A percentile compares a stretch with the other conserved stretches of the same genome.
These are phyloP conservation scores for Rhabdornis inornatus DNA, from an alignment of 2,113 vertebrate species.

Conservation along the genomic window DNA sequence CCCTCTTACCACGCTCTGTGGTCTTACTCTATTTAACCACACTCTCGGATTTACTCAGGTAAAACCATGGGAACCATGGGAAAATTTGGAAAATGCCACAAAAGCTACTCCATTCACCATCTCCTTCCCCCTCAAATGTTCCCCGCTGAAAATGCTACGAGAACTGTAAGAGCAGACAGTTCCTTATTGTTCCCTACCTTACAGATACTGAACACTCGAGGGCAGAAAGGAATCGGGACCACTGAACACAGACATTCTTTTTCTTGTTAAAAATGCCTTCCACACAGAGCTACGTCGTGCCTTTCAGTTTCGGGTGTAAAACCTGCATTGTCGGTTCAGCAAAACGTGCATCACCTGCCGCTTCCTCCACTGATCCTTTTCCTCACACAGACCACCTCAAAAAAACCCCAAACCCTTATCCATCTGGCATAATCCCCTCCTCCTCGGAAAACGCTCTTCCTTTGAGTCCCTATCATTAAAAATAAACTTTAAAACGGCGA, in stretches of 20 bases:
- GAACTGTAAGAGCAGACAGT: background rate
- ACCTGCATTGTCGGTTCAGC: background rate
- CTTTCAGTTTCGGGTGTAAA: background rate
- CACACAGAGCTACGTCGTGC: background rate
- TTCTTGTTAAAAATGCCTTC: background rate
- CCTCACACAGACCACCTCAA: background rate
- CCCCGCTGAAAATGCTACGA: background rate
- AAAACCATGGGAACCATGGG: background rate
- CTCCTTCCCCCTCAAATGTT: background rate
- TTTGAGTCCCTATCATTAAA: accelerated
- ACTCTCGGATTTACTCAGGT: background rate
- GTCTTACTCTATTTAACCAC: background rate
- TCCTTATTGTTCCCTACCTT: background rate
- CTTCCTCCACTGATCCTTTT: background rate
- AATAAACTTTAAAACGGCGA: accelerated
- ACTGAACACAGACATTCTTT: background rate
- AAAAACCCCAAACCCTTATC: background rate
- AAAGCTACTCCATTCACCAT: background rate
- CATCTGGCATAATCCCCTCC: too few relatives aligned
- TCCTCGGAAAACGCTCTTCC: background rate
- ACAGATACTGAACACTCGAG: background rate
- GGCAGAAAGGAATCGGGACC: background rate
- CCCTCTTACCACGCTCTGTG: background rate
- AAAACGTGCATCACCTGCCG: background rate
- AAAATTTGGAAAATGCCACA: background rate